Evolutionary conservation across 23 tunicate species (phyloP).

Genomic region (Oikopleura dioica): DNA sequence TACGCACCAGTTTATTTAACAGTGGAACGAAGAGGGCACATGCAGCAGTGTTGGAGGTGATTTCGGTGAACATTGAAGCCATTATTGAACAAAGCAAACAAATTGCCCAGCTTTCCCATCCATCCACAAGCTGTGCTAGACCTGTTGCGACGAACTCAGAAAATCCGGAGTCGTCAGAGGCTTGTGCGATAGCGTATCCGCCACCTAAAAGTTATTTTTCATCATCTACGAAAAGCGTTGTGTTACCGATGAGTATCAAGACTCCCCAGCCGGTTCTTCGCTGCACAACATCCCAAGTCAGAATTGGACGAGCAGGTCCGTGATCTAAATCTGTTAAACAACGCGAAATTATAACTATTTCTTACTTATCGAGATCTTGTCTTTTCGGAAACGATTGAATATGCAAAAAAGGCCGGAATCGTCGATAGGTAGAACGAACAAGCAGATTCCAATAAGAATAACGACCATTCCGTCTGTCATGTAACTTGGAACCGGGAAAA

Average conservation of each 20-base stretch:
- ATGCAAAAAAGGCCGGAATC: neutral
- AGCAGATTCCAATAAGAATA: neutral
- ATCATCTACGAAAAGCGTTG: no score
- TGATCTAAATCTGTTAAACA: no score
- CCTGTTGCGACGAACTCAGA: neutral
- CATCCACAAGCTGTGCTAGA: neutral
- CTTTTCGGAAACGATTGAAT: neutral
- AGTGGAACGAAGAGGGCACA: conserved; percentile 6
- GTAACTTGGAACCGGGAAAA: neutral
- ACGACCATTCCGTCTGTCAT: conserved; percentile 1
- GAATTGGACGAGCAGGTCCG: neutral
- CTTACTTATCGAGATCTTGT: no score
- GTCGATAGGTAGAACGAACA: neutral
- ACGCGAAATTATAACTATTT: no score
- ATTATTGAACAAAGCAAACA: neutral
- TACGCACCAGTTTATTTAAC: neutral
- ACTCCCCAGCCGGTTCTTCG: conserved; percentile 7
- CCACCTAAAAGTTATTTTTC: no score
- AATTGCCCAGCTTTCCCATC: neutral
- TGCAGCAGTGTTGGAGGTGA: conserved; percentile 5
- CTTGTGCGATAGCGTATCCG: neutral
- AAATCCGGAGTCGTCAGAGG: conserved; percentile 8
- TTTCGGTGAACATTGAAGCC: conserved; percentile 11
- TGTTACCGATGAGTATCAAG: neutral
- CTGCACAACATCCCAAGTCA: neutral